phyloP scores from a whole-genome alignment of 1,140 invertebrate genomes.

The Zaprionus ghesquierei region DNA sequence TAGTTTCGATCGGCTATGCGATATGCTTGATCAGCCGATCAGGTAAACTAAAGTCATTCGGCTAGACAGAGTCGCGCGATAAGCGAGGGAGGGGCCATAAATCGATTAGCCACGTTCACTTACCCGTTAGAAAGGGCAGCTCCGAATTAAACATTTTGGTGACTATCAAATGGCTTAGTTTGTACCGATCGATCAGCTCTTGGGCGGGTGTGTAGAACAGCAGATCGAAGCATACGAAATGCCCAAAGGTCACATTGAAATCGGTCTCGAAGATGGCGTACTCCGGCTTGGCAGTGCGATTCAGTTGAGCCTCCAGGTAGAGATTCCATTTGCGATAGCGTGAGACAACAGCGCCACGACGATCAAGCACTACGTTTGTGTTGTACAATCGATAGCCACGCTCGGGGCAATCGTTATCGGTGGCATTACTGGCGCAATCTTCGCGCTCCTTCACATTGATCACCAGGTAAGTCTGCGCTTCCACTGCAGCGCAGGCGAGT shows the following conservation, averaged over 20 bases:
- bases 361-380: conserved; percentile 88
- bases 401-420: conserved; percentile 22
- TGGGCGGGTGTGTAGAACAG: conserved; percentile 86
- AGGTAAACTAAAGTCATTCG: neutral
- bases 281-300: conserved; percentile 75
- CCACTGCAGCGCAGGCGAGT: conserved; percentile 62
- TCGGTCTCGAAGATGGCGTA: conserved; percentile 88
- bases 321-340: conserved; percentile 91
- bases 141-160: conserved; percentile 89
- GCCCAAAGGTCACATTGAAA: conserved; percentile 92
- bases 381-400: conserved; percentile 85
- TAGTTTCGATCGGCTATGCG: neutral
- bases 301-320: conserved; percentile 82
- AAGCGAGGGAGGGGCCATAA: neutral
- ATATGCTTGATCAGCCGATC: neutral
- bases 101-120: conserved; percentile 11
- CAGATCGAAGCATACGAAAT: conserved; percentile 91
- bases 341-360: conserved; percentile 84
- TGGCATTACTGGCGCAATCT: conserved; percentile 78
- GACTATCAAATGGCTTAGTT: conserved; percentile 88
- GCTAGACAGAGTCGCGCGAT: neutral
- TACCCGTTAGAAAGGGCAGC: conserved; percentile 87
- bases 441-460: conserved; percentile 88
- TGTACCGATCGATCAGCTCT: conserved; percentile 57
- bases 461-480: conserved; percentile 84